Base-by-base conservation (phyloP, 2,113 vertebrate genomes). In the Tragulus kanchil region DNA sequence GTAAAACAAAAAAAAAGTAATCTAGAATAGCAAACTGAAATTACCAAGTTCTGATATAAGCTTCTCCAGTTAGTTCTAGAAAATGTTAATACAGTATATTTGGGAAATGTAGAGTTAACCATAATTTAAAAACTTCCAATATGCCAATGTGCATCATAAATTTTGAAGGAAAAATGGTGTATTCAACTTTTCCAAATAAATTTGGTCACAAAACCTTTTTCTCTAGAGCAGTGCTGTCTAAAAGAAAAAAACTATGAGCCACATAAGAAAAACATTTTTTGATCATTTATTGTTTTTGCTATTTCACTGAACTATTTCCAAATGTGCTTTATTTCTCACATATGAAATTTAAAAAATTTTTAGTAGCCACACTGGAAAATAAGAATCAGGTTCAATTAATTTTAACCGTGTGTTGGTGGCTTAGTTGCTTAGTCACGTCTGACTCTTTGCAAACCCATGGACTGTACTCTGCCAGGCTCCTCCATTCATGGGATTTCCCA, bases 1-100 rank as follows among this genome's bases (percentile, higher is more conserved):
- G 48, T 87, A 95, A 96, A 95, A 59, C 91, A 19, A 97, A 97
- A 52, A 52, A 88, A 96, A 93, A 78, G 5, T 75, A 42, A 94
- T 96, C 14, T 71, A n/a, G 12, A 93, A 90, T 26, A 75, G 8
- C 71, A 96, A 93, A 85, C 42, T 61, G 10, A 59, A n/a, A 86
- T 90, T 45, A 92, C 16, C n/a, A 89, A 90, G 85, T 93, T 85
- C 69, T 91, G 50, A 54, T 12, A 78, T 0, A 31, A 17, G 64
- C 56, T 88, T 85, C 54, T n/a, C 89, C 58, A 95, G 42, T 23
- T 88, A 96, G 50, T 56, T 82, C 54, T 56, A 96, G 3, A 94
- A n/a, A 93, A 87, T 75, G 12, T 75, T 92, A 95, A 96, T 67
- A 90, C 2, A 87, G 28, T 58, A 95, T 56, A 26, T 71, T 95